A percentile compares a stretch with the other conserved stretches of the same genome.
These are phyloP conservation scores for Synergus itoensis DNA, from an alignment of 2,888 invertebrate species.

Conservation along the genomic window DNA sequence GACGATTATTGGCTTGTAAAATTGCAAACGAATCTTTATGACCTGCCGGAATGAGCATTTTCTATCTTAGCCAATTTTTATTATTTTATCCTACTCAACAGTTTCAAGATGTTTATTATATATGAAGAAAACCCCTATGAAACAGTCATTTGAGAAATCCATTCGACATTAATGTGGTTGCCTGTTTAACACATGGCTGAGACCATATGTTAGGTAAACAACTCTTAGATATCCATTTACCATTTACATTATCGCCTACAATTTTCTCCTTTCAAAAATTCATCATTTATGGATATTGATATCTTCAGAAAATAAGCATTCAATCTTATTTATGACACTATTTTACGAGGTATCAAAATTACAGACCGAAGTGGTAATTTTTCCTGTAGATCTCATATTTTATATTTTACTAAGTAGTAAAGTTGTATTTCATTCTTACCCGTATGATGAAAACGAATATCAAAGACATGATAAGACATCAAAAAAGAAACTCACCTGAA, in stretches of 20 bases:
- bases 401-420: no score
- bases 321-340: background rate
- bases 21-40: background rate
- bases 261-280: background rate
- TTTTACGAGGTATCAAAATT: no score
- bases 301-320: background rate
- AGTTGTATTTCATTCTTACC: background rate
- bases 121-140: background rate
- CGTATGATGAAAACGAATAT: background rate
- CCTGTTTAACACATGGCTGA: background rate
- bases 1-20: constrained; percentile 10
- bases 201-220: background rate
- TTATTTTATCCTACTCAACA: background rate
- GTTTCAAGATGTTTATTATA: background rate
- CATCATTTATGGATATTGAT: background rate
- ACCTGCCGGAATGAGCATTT: background rate
- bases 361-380: no score
- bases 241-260: background rate
- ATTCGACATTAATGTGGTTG: background rate
- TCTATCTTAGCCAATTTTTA: background rate
- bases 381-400: no score
- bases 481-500: background rate
- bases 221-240: background rate
- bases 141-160: background rate
- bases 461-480: no score